These are phyloP conservation scores for Schizothorax lantsangensis DNA, from an alignment of 2,797 vertebrate genomes.

Conservation along the genomic window DNA sequence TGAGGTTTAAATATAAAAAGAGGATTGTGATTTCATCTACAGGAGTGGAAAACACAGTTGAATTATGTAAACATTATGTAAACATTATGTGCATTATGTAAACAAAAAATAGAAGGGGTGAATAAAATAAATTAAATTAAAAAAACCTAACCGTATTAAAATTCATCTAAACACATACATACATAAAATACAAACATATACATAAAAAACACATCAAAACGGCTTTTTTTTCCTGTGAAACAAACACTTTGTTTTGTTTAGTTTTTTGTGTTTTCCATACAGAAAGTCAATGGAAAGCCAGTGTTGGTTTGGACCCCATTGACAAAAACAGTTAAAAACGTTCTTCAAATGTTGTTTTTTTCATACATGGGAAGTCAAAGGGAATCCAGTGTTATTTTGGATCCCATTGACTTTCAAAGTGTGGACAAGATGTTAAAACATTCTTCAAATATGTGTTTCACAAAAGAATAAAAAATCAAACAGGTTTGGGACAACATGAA, in stretches of 20 bases:
- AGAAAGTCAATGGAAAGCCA: not conserved
- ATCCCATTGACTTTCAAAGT: not conserved
- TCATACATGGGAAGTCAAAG: not conserved
- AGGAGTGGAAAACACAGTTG: not conserved
- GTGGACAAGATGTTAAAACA: not conserved
- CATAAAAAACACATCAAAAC: not conserved
- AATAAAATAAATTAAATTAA: no score
- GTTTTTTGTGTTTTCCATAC: not conserved
- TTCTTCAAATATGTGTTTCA: not conserved
- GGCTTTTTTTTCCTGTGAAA: not conserved
- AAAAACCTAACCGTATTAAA: not conserved
- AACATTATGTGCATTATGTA: not conserved
- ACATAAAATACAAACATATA: not conserved
- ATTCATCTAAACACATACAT: not conserved
- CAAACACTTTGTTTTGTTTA: not conserved
- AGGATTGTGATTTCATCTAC: not conserved
- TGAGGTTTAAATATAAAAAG: not conserved
- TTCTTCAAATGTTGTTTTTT: not conserved
- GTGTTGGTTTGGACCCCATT: not conserved
- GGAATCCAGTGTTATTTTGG: not conserved
- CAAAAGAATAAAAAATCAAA: not conserved
- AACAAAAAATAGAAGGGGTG: no score
- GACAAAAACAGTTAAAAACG: not conserved
- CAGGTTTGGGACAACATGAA: not conserved
- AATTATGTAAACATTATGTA: no score